phyloP scores from a whole-genome alignment of 1,140 invertebrate genomes.

The Procambarus clarkii region DNA sequence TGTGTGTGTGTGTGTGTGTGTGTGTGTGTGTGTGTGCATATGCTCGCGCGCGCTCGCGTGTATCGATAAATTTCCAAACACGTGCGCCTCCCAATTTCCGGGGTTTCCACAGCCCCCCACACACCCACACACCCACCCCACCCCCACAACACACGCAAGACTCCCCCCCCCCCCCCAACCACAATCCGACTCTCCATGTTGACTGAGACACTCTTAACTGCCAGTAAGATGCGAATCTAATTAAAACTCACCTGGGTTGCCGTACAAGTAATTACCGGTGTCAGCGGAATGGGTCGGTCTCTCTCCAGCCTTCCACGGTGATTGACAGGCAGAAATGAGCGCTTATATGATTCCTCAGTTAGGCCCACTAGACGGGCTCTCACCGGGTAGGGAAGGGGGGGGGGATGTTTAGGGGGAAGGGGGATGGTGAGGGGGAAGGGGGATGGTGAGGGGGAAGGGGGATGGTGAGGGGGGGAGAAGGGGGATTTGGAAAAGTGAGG shows the following conservation, averaged over 20 bases:
- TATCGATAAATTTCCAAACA: too few relatives aligned
- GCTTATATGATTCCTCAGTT: neutral
- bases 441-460: too few relatives aligned
- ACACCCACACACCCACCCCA: too few relatives aligned
- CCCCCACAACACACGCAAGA: too few relatives aligned
- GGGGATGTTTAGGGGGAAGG: neutral
- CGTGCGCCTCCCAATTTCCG: too few relatives aligned
- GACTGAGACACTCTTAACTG: too few relatives aligned
- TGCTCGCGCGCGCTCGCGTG: too few relatives aligned
- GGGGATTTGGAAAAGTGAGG: neutral
- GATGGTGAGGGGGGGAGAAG: neutral
- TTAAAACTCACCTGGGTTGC: neutral
- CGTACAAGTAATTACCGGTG: neutral
- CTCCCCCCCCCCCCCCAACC: too few relatives aligned
- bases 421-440: neutral
- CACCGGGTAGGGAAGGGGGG: neutral
- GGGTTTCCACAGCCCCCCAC: too few relatives aligned
- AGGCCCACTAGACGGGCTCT: neutral
- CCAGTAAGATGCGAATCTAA: neutral
- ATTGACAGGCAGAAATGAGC: neutral
- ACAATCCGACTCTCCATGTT: too few relatives aligned
- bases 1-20: too few relatives aligned
- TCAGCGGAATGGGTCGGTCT: neutral
- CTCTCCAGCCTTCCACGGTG: neutral
- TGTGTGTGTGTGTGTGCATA: too few relatives aligned